Base-by-base conservation (phyloP, 2,888 invertebrate genomes). In the Eupithecia tripunctaria region DNA sequence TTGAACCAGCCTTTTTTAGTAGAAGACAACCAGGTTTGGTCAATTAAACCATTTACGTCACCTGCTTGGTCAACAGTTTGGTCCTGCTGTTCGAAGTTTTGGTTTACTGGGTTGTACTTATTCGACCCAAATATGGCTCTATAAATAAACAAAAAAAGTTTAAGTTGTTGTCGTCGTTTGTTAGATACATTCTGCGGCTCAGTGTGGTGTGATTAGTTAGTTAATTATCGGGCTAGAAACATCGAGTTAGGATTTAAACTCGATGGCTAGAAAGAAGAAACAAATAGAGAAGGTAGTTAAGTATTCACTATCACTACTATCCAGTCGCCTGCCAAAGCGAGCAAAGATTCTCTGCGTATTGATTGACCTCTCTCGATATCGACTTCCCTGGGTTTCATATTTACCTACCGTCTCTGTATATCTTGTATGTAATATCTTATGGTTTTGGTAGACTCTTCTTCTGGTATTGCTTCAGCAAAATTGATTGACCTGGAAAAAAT, bases 381-480 rank as follows among this genome's bases (percentile, higher is more conserved):
- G n/a, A n/a, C n/a, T n/a, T n/a, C n/a, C n/a, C n/a, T n/a, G n/a
- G n/a, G n/a, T n/a, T n/a, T n/a, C n/a, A 3, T n/a, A n/a, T 8
- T 8, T 14, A 56, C 56, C 56, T 56, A 56, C 56, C 56, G 21
- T 25, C 25, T 56, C 56, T 25, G 25, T n/a, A 14, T 56, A 5
- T 14, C 56, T 56, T 25, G 25, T 25, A 56, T 56, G 56, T 56
- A 56, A 56, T 56, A 56, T 25, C 56, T 56, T 56, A 25, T 56
- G 3, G n/a, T 47, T n/a, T 47, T 18, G 51, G 10, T 10, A 51
- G 51, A 51, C 21, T 3, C 51, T 21, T 56, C 21, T 51, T 21
- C 51, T 21, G 10, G 51, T 3, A 21, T 10, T 51, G 51, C 51
- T 51, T 51, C 3, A 56, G 56, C 14, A 25, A 56, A 56, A 25